Evolutionary conservation across 1,140 invertebrate genomes (phyloP).

Genomic region (Galendromus occidentalis): DNA sequence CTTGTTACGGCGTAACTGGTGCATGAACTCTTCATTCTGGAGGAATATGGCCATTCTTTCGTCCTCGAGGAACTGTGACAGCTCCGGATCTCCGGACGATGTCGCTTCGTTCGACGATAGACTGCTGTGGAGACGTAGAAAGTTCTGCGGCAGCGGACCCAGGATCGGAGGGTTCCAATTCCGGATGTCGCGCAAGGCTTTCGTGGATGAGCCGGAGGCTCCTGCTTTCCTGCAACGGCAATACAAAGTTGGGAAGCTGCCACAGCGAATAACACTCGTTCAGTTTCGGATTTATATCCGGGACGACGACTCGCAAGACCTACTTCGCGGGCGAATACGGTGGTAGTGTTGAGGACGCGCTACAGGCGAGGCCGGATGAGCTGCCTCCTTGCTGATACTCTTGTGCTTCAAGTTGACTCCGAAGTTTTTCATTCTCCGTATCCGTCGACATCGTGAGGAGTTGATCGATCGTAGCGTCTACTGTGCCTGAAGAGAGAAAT

Average conservation of each 20-base stretch:
- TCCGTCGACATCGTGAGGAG: slow-evolving; percentile 69
- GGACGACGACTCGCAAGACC: too few relatives aligned
- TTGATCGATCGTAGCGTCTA: slow-evolving; percentile 77
- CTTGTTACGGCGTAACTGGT: slow-evolving; percentile 62
- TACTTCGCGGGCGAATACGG: too few relatives aligned
- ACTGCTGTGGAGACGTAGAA: too few relatives aligned
- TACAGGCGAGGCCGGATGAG: slow-evolving; percentile 20
- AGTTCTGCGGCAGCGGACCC: slow-evolving; percentile 54
- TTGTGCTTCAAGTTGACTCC: not conserved
- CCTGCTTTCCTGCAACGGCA: too few relatives aligned
- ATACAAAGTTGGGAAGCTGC: too few relatives aligned
- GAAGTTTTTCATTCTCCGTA: slow-evolving; percentile 54
- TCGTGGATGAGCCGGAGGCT: slow-evolving; percentile 6
- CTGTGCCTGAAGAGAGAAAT: slow-evolving; percentile 64
- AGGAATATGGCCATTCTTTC: slow-evolving; percentile 66
- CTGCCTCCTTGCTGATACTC: not conserved
- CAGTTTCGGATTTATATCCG: too few relatives aligned
- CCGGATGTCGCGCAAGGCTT: slow-evolving; percentile 26
- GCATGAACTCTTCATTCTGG: slow-evolving; percentile 81
- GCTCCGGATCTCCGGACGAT: slow-evolving; percentile 27
- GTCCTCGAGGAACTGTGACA: slow-evolving; percentile 43
- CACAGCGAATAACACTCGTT: too few relatives aligned
- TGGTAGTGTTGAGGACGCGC: not conserved
- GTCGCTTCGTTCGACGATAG: too few relatives aligned
- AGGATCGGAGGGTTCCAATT: slow-evolving; percentile 64